Evolutionary conservation across 2,797 vertebrate species (phyloP), one percentile per base, ranked within the genome.

Genomic region (Cercopithecus diana): DNA sequence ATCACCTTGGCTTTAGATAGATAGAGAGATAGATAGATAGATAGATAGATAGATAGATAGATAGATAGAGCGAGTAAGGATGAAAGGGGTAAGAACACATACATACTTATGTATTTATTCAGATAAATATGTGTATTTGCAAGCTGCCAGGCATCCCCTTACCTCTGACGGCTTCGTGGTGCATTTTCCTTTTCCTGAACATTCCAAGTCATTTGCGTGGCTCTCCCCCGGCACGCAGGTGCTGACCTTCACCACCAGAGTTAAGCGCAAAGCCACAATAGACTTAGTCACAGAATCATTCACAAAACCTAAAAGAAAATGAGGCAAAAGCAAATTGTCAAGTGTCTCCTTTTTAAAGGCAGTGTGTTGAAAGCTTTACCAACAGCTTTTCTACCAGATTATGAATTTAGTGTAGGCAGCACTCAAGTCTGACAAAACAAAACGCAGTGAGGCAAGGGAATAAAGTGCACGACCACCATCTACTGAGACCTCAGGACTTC

Each of bases 171-270:
- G 98, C 98, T 99, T 99, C 4, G 99, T 99, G 98, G 99, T 97
- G 84, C 99, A 99, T 93, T 97, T 99, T 79, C 99, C 99, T 98
- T 99, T 99, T 80, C 99, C 99, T 0, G 99, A 99, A 97, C 99
- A 99, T n/a, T 99, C 99, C 52, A 99, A 94, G 96, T 98, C 99
- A 41, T 98, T 99, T 84, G 99, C 98, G 72, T 97, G 98, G 98
- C 99, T 99, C 89, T 99, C 99, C 0, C 98, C 99, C 0, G 99
- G 99, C 97, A 98, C 91, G 4, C 99, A 99, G 98, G 99, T 99
- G 97, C 99, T 99, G 98, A 99, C 98, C 98, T 99, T 99, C 97
- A 99, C 99, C 10, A 99, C 98, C 98, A 99, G 98, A 87, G 99
- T 99, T 97, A 99, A 98, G 87, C 99, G 99, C 83, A 99, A 98